Evolutionary conservation across 2,113 vertebrate genomes (phyloP).

Genomic region (Poeciliopsis prolifica): DNA sequence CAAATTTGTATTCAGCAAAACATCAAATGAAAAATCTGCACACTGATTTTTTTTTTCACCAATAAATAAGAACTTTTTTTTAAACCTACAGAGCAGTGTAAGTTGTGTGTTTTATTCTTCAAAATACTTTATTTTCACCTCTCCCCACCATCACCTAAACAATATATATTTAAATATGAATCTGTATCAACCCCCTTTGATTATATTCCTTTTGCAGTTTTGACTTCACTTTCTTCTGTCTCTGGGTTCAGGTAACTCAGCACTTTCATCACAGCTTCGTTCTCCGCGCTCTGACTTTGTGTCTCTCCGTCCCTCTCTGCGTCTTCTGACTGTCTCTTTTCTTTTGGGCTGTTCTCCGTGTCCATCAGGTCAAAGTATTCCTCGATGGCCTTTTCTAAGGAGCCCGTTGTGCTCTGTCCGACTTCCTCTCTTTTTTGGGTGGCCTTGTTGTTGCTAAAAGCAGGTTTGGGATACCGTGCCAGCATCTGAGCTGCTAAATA

Average conservation of each 20-base stretch:
- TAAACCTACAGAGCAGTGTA: constrained; percentile 68
- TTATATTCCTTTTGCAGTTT: constrained; percentile 81
- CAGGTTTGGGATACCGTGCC: constrained; percentile 80
- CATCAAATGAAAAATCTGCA: constrained; percentile 52
- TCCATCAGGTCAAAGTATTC: constrained; percentile 83
- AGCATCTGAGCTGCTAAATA: constrained; percentile 87
- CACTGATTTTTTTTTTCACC: constrained; percentile 45
- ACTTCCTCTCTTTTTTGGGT: constrained; percentile 77
- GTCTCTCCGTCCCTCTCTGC: constrained; percentile 65
- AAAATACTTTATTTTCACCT: constrained; percentile 71
- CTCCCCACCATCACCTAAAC: constrained; percentile 36
- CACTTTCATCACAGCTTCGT: constrained; percentile 86
- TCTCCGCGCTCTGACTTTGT: constrained; percentile 81
- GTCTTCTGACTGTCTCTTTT: constrained; percentile 78
- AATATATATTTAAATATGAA: constrained; percentile 48
- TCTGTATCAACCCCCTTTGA: constrained; percentile 16
- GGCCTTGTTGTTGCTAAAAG: constrained; percentile 62
- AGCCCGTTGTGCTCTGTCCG: constrained; percentile 70
- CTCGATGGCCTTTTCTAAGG: constrained; percentile 81
- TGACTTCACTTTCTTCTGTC: constrained; percentile 82
- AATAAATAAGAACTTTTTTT: constrained; percentile 57
- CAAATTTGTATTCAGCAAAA: constrained; percentile 37
- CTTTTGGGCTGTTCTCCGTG: constrained; percentile 62
- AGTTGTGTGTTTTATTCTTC: constrained; percentile 56
- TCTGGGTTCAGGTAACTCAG: constrained; percentile 89